A percentile compares a stretch with the other conserved stretches of the same genome.
Conservation (phyloP, 2,888 invertebrate species). For the Gibbula magus region DNA sequence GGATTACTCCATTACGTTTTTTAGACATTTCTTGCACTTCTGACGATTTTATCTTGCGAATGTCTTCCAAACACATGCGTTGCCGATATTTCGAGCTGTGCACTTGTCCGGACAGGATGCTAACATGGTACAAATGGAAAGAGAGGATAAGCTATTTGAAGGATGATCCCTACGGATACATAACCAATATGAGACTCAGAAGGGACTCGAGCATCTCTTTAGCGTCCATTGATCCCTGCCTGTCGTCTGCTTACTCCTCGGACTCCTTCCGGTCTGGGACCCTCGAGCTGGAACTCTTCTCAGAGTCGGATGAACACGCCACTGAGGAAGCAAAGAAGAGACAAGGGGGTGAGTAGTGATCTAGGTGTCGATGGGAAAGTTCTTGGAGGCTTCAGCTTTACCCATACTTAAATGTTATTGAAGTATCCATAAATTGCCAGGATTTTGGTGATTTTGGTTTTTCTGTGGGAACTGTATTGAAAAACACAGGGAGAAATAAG, state of each 20-base stretch:
- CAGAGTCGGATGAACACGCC: too few relatives aligned
- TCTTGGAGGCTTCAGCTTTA: too few relatives aligned
- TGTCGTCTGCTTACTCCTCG: neutral
- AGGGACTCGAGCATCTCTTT: neutral
- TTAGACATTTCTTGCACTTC: conserved; percentile 2
- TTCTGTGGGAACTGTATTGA: too few relatives aligned
- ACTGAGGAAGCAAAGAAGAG: too few relatives aligned
- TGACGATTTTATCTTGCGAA: neutral
- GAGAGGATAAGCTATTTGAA: neutral
- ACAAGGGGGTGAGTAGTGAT: too few relatives aligned
- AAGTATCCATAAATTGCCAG: too few relatives aligned
- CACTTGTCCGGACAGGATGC: neutral
- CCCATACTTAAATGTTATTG: too few relatives aligned
- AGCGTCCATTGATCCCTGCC: neutral
- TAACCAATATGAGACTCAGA: neutral
- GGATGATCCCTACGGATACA: conserved; percentile 22
- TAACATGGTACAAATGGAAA: neutral
- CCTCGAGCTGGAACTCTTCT: neutral
- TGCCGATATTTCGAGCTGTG: conserved; percentile 22
- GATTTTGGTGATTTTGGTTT: too few relatives aligned
- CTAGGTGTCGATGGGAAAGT: too few relatives aligned
- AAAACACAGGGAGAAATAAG: too few relatives aligned
- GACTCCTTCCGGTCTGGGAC: neutral
- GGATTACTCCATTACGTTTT: neutral
- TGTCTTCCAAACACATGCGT: neutral